These are phyloP conservation scores for Trididemnum miniatum DNA, from an alignment of 23 tunicate species.

Conservation along the genomic window DNA sequence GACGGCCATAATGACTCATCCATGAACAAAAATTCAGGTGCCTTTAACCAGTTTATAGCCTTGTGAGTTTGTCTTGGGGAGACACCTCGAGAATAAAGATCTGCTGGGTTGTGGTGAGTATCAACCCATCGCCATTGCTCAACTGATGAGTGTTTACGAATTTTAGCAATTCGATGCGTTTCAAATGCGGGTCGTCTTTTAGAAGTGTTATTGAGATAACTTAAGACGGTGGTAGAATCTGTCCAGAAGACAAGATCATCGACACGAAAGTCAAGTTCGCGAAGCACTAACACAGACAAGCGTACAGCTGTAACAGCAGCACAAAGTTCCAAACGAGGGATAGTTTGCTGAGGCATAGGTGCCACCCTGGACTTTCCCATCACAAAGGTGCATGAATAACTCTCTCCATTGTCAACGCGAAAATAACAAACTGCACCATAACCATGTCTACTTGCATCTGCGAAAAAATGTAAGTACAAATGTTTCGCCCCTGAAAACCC, in stretches of 20 bases:
- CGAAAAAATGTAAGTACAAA: too few relatives aligned
- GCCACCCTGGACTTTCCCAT: too few relatives aligned
- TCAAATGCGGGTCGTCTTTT: constrained; percentile 17
- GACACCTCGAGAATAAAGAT: background rate
- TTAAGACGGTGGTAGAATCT: constrained; percentile 27
- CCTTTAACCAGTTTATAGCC: too few relatives aligned
- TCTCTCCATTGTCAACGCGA: too few relatives aligned
- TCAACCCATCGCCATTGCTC: constrained; percentile 14
- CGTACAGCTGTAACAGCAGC: constrained; percentile 30
- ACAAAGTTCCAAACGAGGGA: constrained; percentile 21
- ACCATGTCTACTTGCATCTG: constrained; percentile 29
- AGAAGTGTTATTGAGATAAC: background rate
- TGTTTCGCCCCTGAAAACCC: too few relatives aligned
- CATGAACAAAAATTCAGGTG: background rate
- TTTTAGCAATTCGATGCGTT: constrained; percentile 27
- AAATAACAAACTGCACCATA: too few relatives aligned
- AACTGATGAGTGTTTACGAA: background rate
- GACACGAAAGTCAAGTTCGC: background rate
- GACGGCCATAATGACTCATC: constrained; percentile 5
- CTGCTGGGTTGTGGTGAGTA: background rate
- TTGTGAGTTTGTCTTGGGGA: background rate
- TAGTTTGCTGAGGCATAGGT: too few relatives aligned
- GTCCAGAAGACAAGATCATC: constrained; percentile 9
- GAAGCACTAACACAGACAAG: background rate
- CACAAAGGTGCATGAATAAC: too few relatives aligned